These are phyloP conservation scores for Coreius guichenoti DNA, from an alignment of 2,797 vertebrate species.

Conservation along the genomic window DNA sequence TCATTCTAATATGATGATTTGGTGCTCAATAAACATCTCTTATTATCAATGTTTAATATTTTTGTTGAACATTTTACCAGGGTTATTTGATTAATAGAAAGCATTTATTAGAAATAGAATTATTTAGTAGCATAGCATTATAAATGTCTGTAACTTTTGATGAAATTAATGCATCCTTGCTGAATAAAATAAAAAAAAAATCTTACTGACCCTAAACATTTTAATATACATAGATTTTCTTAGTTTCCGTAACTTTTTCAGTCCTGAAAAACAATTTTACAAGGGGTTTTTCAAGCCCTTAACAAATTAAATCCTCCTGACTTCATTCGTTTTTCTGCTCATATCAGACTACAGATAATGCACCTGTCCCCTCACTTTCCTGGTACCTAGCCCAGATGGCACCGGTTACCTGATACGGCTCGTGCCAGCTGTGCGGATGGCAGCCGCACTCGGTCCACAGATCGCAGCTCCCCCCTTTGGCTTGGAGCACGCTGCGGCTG, in stretches of 20 bases:
- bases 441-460: slow-evolving; percentile 82
- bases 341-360: not conserved
- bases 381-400: not conserved
- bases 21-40: not conserved
- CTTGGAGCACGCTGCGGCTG: slow-evolving; percentile 67
- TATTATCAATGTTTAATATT: not conserved
- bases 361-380: not conserved
- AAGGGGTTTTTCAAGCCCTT: not conserved
- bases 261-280: not conserved
- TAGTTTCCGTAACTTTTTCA: not conserved
- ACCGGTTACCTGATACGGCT: slow-evolving; percentile 77
- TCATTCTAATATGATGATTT: not conserved
- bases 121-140: not conserved
- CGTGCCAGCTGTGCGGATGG: slow-evolving; percentile 80
- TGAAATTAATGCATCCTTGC: not conserved
- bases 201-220: not conserved
- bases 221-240: not conserved
- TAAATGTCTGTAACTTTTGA: not conserved
- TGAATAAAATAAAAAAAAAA: not conserved
- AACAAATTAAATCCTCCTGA: not conserved
- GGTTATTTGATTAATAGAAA: not conserved
- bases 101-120: not conserved
- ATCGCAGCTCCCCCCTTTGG: slow-evolving; percentile 79
- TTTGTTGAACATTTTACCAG: not conserved
- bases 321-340: not conserved